A percentile compares a stretch with the other conserved stretches of the same genome.
Conservation (phyloP, 2,888 invertebrate genomes). For the Odontocolon sp. region DNA sequence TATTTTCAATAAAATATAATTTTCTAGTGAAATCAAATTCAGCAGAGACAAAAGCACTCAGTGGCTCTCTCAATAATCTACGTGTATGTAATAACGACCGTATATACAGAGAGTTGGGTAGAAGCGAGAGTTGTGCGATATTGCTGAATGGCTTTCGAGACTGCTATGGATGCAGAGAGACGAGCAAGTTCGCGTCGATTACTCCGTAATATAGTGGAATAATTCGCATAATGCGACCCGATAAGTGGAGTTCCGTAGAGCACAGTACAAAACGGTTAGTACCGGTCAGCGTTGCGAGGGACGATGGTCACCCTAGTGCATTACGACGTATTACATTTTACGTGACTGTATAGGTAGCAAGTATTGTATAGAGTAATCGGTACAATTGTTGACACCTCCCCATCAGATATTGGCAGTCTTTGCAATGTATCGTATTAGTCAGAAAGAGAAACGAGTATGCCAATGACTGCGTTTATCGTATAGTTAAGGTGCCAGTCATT, state of each 20-base stretch:
- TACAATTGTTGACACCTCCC: no score
- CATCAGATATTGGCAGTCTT: no score
- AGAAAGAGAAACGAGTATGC: no score
- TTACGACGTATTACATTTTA: conserved; percentile 37
- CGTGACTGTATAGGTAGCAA: not conserved
- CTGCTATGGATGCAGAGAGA: conserved; percentile 26
- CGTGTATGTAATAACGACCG: conserved; percentile 34
- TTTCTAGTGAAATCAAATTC: not conserved
- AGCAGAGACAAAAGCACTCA: not conserved
- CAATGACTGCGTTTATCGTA: no score
- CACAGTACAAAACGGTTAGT: not conserved
- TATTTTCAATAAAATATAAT: not conserved
- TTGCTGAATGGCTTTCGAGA: conserved; percentile 2
- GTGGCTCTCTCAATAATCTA: not conserved
- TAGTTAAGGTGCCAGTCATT: no score
- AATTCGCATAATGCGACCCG: conserved; percentile 56
- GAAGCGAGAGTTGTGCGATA: conserved; percentile 19
- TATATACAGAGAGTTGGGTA: conserved; percentile 31
- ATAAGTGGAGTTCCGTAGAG: conserved; percentile 47
- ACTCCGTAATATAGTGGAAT: conserved; percentile 57
- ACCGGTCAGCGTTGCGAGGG: conserved; percentile 18
- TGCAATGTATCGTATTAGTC: no score
- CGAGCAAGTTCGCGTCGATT: conserved; percentile 52
- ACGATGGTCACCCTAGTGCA: conserved; percentile 21
- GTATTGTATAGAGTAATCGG: no score